Conservation (phyloP, 1,140 invertebrate genomes). For the Reticulitermes speratus region DNA sequence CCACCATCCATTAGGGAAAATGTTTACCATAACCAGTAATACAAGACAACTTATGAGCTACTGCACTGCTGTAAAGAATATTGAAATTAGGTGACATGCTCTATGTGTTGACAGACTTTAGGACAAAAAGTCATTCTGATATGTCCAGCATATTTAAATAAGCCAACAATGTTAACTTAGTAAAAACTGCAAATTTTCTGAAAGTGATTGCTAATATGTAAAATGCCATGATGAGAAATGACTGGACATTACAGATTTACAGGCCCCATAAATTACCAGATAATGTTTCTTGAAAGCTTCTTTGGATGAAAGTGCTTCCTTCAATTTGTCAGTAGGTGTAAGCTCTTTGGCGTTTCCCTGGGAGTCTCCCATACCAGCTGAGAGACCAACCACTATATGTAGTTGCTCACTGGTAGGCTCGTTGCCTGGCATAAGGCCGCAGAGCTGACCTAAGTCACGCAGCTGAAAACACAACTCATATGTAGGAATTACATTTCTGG, state of each 20-base stretch:
- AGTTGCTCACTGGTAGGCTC: constrained; percentile 82
- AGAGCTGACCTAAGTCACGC: constrained; percentile 81
- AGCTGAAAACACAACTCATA: constrained; percentile 56
- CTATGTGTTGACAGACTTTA: too few relatives aligned
- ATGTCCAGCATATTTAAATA: too few relatives aligned
- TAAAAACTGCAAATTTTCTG: background rate
- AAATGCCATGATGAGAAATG: background rate
- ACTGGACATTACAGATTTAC: too few relatives aligned
- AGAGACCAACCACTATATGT: constrained; percentile 84
- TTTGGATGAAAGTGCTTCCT: constrained; percentile 88
- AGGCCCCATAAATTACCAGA: constrained; percentile 53
- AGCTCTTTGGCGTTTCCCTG: constrained; percentile 51
- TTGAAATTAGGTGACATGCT: too few relatives aligned
- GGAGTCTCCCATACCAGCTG: constrained; percentile 82
- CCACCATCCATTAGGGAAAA: too few relatives aligned
- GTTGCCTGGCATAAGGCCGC: constrained; percentile 86
- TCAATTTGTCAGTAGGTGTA: constrained; percentile 81
- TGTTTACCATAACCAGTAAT: too few relatives aligned
- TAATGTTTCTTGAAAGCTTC: constrained; percentile 88
- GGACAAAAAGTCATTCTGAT: too few relatives aligned
- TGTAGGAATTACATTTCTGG: constrained; percentile 16
- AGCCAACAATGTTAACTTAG: too few relatives aligned
- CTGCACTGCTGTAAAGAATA: too few relatives aligned
- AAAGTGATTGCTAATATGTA: background rate
- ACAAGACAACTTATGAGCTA: too few relatives aligned